Percentiles rank a stretch among this genome's conserved stretches.
phyloP scores from a whole-genome alignment of 2,113 vertebrate genomes.

The Mastomys natalensis region DNA sequence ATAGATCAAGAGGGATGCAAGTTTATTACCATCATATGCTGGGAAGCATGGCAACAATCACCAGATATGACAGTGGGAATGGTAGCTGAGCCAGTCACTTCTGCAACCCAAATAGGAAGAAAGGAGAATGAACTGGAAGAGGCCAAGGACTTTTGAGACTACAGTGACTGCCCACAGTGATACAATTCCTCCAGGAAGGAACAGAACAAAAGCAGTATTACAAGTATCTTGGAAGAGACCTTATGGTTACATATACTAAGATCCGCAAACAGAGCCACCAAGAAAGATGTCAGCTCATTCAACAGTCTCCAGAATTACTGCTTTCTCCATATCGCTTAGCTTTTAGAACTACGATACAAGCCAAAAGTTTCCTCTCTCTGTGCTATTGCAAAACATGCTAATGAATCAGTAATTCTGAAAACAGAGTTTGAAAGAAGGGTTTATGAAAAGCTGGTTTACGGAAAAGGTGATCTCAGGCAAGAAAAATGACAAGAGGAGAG shows the following conservation, averaged over 20 bases:
- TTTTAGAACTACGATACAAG: not conserved
- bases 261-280: not conserved
- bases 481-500: not conserved
- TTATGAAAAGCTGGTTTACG: not conserved
- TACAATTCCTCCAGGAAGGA: not conserved
- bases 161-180: too few relatives aligned
- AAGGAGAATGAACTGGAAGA: not conserved
- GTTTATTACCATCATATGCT: not conserved
- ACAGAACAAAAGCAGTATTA: not conserved
- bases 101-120: not conserved
- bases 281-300: not conserved
- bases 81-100: not conserved
- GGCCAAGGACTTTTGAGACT: not conserved
- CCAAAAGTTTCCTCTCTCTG: not conserved
- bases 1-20: not conserved
- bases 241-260: not conserved
- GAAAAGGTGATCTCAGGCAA: not conserved
- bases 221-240: not conserved
- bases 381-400: not conserved
- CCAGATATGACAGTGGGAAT: not conserved
- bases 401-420: not conserved
- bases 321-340: not conserved
- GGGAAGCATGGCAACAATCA: not conserved
- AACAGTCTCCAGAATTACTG: not conserved
- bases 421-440: not conserved